phyloP scores from a whole-genome alignment of 2,888 invertebrate genomes.

The Catonia carolina region DNA sequence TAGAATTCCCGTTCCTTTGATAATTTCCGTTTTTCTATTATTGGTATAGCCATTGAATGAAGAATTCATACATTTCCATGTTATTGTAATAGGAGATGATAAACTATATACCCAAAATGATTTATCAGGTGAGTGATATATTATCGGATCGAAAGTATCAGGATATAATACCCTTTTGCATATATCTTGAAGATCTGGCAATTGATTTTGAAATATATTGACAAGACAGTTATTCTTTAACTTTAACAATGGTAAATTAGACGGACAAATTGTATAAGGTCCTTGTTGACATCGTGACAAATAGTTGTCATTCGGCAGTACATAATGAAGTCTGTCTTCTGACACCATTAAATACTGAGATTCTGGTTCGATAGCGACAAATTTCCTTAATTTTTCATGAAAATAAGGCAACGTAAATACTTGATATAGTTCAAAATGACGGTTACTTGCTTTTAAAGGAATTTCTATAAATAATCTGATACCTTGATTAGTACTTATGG shows the following conservation, averaged over 20 bases:
- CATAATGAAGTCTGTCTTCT: neutral
- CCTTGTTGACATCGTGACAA: neutral
- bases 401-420: neutral
- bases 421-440: neutral
- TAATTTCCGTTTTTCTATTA: neutral
- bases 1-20: neutral
- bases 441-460: neutral
- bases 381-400: neutral
- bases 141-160: neutral
- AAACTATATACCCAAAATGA: neutral
- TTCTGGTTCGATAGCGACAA: neutral
- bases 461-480: neutral
- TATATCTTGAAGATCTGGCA: neutral
- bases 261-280: neutral
- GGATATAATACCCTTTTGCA: neutral
- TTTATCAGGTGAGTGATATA: neutral
- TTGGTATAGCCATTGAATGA: too few relatives aligned
- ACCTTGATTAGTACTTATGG: neutral
- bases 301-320: neutral
- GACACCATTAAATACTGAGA: neutral
- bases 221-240: neutral
- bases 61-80: neutral
- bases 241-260: neutral
- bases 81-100: neutral
- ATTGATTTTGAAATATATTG: neutral